Evolutionary conservation across 2,113 vertebrate species (phyloP), one percentile per base, ranked within the genome.

Genomic region (Danionella cerebrum): DNA sequence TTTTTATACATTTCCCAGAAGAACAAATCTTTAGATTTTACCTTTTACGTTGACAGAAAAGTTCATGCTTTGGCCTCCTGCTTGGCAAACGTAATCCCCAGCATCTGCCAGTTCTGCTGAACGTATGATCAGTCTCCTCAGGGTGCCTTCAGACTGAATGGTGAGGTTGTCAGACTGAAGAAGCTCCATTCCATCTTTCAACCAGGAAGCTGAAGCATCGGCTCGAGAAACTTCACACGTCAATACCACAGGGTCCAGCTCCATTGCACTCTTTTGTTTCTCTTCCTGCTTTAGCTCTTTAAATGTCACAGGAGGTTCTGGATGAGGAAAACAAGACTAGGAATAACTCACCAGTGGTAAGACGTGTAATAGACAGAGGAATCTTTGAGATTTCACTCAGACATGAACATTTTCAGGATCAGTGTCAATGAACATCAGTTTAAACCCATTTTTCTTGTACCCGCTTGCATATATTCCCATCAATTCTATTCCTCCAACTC

Each of bases 161-260:
- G 83, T 87, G 29, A 90, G 58, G 60, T 86, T 86, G 39, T 89
- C 85, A 44, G 65, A 76, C 4, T 82, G 71, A 8, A 71, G 54
- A 45, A 89, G 66, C 57, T 84, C 81, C 63, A 66, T 25, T 6
- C 84, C 83, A 1, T 90, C 83, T 57, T 88, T 90, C n/a, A 76
- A 84, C 89, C 89, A 89, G 12, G 51, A 42, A 1, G 79, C 83
- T 16, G 69, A 38, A 0, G 79, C 83, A 24, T 88, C 82, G 0
- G 87, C 74, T 51, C 67, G 55, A 12, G 87, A 87, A 24, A 90
- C 74, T n/a, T 89, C 75, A 48, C 88, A 89, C 22, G 80, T 67
- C 53, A 90, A 78, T 24, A 89, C 82, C 67, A 90, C 86, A 0
- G 88, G 84, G 63, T 89, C 86, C 65, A 87, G 67, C 71, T 88